Percentiles rank a stretch among this genome's conserved stretches.
These are phyloP conservation scores for Hypothenemus hampei DNA, from an alignment of 1,140 invertebrate species.

Conservation along the genomic window DNA sequence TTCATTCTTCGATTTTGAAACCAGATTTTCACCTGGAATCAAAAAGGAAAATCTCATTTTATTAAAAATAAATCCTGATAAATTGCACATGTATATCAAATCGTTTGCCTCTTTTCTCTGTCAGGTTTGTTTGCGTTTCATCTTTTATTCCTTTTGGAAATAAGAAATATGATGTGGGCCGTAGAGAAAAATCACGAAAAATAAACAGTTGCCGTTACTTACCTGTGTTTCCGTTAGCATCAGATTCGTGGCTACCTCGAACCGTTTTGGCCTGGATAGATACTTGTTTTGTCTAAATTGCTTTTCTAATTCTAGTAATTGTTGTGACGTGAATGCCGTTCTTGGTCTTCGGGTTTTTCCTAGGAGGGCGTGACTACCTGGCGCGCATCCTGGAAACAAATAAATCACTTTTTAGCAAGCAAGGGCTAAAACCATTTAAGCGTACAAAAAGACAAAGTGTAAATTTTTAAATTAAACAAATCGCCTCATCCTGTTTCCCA, in stretches of 20 bases:
- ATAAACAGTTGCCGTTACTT: slow-evolving; percentile 37
- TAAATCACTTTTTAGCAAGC: too few relatives aligned
- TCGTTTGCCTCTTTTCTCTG: neutral
- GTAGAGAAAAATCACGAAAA: neutral
- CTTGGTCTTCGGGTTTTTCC: slow-evolving; percentile 93
- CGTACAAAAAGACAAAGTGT: slow-evolving; percentile 5
- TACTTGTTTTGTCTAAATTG: slow-evolving; percentile 99
- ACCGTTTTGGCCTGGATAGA: slow-evolving; percentile 94
- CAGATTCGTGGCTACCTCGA: slow-evolving; percentile 95
- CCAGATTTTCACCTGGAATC: slow-evolving; percentile 91
- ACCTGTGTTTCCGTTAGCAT: slow-evolving; percentile 99
- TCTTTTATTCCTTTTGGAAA: too few relatives aligned
- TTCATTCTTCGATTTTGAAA: slow-evolving; percentile 95
- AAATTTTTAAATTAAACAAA: slow-evolving; percentile 22
- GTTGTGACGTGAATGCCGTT: slow-evolving; percentile 97
- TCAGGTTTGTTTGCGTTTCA: too few relatives aligned
- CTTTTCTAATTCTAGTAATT: slow-evolving; percentile 94
- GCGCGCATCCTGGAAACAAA: slow-evolving; percentile 44
- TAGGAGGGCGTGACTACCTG: slow-evolving; percentile 64
- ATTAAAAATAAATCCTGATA: neutral
- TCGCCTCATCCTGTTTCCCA: too few relatives aligned
- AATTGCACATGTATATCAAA: neutral
- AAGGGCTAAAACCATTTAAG: too few relatives aligned
- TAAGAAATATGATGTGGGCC: too few relatives aligned
- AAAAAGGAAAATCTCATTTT: neutral